Evolutionary conservation across 64 coral and sea anemone species (phyloP).

Genomic region (Montipora capricornis): DNA sequence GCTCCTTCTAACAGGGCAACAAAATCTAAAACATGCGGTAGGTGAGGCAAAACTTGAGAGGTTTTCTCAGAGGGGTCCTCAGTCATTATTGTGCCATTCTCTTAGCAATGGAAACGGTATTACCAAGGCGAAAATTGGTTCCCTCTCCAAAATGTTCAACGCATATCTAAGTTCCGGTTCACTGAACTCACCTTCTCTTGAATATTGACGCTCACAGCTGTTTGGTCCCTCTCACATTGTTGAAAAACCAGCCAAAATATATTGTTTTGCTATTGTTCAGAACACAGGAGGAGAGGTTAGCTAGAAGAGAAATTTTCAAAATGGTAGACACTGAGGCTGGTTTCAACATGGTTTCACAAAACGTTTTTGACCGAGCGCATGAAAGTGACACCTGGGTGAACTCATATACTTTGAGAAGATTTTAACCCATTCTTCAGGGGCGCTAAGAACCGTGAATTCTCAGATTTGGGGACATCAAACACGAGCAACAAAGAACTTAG

Average conservation of each 20-base stretch:
- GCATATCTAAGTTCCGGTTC: constrained; percentile 58
- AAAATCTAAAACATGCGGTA: constrained; percentile 7
- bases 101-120: constrained; percentile 56
- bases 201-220: constrained; percentile 46
- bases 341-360: constrained; percentile 14
- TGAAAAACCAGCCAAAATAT: neutral
- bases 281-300: neutral
- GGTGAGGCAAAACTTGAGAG: neutral
- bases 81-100: constrained; percentile 40
- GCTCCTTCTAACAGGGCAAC: constrained; percentile 24
- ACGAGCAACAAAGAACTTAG: neutral
- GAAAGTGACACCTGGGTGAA: neutral
- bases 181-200: constrained; percentile 29
- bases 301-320: neutral
- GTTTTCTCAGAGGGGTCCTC: neutral
- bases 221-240: constrained; percentile 56
- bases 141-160: constrained; percentile 16
- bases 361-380: neutral
- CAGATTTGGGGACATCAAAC: constrained; percentile 24
- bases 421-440: constrained; percentile 7
- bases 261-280: neutral
- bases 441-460: neutral
- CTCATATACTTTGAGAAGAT: neutral
- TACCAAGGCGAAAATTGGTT: constrained; percentile 55
- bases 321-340: constrained; percentile 9